Base-by-base conservation (phyloP, 2,113 vertebrate genomes). In the Lepidothrix coronata region DNA sequence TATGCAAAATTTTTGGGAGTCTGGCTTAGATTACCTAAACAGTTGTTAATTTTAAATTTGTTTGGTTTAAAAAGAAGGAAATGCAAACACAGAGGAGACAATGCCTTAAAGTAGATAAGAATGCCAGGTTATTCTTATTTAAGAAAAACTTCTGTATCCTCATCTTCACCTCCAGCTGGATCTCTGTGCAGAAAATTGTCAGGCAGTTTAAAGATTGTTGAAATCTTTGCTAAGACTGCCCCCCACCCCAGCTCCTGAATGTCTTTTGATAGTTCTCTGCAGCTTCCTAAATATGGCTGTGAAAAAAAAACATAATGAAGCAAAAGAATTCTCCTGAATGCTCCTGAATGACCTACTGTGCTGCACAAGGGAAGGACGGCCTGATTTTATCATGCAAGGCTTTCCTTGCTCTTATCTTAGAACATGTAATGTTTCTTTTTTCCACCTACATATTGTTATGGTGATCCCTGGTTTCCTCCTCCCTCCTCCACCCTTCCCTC, bases 391-490 rank as follows among this genome's bases (percentile, higher is more conserved):
- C 81, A 31, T 6, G 14, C 3, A 27, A 82, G 87, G 44, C 63
- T 94, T 81, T 96, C 51, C 91, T 75, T 71, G 68, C 91, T 93
- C 90, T 95, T 92, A 92, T 95, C 66, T 95, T 85, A 76, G 52
- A 91, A 76, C 27, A 13, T 43, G 41, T 88, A 82, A 76, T 75
- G 20, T 82, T 25, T 92, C 89, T 77, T 86, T 85, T 93, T 85
- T 78, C 85, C 94, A 92, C 39, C 65, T 96, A 95, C 71, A 73
- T 68, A 95, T 92, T 95, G 92, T 97, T 94, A 70, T 75, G 91
- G 83, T 94, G 95, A 96, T 95, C 85, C 52, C 23, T 84, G 31
- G 37, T 80, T 96, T 92, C 91, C 85, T 88, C 14, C 43, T 33
- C 23, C 3, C n/a, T 86, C 51, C 55, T 55, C 68, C 5, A 0